phyloP scores from a whole-genome alignment of 2,888 invertebrate genomes.

The Pseudococcus viburni region DNA sequence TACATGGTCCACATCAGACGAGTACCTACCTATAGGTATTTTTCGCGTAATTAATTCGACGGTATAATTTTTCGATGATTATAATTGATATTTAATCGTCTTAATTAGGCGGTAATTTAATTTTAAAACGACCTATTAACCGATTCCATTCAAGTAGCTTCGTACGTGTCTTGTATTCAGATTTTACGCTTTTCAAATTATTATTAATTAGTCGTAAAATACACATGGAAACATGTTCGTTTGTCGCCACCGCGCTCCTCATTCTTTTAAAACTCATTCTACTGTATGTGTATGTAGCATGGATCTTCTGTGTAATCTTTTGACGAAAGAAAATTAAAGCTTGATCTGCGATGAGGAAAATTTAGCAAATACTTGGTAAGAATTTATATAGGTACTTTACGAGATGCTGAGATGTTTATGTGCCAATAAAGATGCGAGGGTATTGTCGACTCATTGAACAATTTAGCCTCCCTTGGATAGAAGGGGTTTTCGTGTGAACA shows the following conservation, averaged over 20 bases:
- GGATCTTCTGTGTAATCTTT: too few species aligned
- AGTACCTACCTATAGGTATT: background rate
- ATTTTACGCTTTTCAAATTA: slow-evolving; percentile 22
- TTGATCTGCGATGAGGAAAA: too few species aligned
- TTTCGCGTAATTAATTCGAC: slow-evolving; percentile 14
- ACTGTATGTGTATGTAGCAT: too few species aligned
- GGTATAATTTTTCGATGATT: background rate
- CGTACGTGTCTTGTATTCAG: background rate
- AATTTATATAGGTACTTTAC: background rate
- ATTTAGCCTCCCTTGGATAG: background rate
- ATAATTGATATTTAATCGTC: slow-evolving; percentile 19
- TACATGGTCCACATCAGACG: background rate
- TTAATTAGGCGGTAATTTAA: slow-evolving; percentile 49
- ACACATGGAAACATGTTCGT: background rate
- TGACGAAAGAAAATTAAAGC: too few species aligned
- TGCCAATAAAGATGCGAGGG: background rate
- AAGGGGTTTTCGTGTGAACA: too few species aligned
- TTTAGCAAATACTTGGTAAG: too few species aligned
- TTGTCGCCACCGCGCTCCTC: background rate
- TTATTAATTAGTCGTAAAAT: slow-evolving; percentile 23
- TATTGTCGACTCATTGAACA: background rate
- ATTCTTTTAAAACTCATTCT: background rate
- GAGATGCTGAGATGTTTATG: background rate
- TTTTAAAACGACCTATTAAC: slow-evolving; percentile 45
- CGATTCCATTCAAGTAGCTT: background rate